These are phyloP conservation scores for Prunella strophiata DNA, from an alignment of 2,797 vertebrate genomes.

Conservation along the genomic window DNA sequence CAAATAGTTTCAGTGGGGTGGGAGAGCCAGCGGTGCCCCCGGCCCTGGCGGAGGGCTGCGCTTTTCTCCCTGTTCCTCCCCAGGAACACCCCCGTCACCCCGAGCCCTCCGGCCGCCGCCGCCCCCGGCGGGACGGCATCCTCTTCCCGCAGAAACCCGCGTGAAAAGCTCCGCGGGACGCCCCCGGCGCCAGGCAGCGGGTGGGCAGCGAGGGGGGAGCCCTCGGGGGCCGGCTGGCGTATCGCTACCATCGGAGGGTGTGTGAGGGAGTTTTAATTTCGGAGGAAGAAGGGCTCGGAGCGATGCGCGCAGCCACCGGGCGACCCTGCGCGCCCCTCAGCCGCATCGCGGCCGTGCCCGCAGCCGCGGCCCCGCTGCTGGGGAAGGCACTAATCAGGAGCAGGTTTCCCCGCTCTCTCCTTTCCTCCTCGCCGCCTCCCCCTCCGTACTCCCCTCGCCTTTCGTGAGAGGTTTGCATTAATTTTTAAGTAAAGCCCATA, in stretches of 20 bases:
- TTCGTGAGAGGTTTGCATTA: slow-evolving; percentile 72
- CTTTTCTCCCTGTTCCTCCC: not conserved
- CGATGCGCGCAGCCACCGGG: not conserved
- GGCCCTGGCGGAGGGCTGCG: not conserved
- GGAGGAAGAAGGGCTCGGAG: not conserved
- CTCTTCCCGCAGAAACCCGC: not conserved
- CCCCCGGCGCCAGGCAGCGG: not conserved
- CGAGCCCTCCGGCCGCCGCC: not conserved
- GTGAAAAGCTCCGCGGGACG: not conserved
- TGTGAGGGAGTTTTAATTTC: not conserved
- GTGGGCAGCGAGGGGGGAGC: not conserved
- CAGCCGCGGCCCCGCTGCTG: not conserved
- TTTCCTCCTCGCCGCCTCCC: not conserved
- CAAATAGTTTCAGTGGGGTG: not conserved
- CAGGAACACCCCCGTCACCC: not conserved
- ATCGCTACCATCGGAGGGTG: not conserved
- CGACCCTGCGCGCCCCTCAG: not conserved
- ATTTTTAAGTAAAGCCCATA: slow-evolving; percentile 68
- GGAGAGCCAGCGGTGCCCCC: not conserved
- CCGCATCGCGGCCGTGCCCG: not conserved
- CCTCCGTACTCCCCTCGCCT: not conserved
- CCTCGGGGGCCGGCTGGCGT: not conserved
- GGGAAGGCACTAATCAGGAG: slow-evolving; percentile 50
- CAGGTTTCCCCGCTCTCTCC: slow-evolving; percentile 3
- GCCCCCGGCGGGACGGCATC: not conserved